A percentile compares a stretch with the other conserved stretches of the same genome.
Evolutionary conservation across 2,113 vertebrate species (phyloP).

Genomic region (Albula goreensis): DNA sequence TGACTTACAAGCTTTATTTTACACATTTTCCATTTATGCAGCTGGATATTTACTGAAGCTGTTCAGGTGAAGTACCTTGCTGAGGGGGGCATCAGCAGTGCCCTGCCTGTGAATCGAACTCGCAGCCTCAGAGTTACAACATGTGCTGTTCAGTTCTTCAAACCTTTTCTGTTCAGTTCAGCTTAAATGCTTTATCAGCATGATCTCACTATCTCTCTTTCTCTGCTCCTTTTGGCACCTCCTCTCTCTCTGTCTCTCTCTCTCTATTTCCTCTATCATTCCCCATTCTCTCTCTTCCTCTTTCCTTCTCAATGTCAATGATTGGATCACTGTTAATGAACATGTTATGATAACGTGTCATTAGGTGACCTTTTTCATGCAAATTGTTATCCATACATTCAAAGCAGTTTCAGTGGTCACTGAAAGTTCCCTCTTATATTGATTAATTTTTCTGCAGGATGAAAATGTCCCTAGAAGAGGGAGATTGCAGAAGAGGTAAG

Average conservation of each 20-base stretch:
- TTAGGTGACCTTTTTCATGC: not conserved
- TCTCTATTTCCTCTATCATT: conserved; percentile 6
- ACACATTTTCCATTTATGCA: no score
- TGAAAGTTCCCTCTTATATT: not conserved
- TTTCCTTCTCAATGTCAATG: not conserved
- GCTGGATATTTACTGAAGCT: no score
- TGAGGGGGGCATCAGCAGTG: no score
- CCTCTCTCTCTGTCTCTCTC: not conserved
- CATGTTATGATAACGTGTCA: not conserved
- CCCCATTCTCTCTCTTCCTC: conserved; percentile 10
- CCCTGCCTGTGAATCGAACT: no score
- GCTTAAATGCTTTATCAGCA: no score
- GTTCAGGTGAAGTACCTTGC: no score
- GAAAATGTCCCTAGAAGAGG: conserved; percentile 63
- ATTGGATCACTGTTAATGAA: no score
- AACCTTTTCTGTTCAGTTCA: no score
- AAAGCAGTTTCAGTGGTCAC: not conserved
- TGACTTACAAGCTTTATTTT: no score
- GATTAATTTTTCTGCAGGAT: conserved; percentile 66
- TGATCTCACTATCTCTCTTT: not conserved
- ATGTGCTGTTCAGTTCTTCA: no score
- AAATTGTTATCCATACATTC: not conserved
- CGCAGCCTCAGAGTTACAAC: no score
- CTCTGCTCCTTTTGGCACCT: conserved; percentile 27
- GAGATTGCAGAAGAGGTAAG: conserved; percentile 84